Base-by-base conservation (phyloP, 2,797 vertebrate genomes). In the Typhlichthys subterraneus region DNA sequence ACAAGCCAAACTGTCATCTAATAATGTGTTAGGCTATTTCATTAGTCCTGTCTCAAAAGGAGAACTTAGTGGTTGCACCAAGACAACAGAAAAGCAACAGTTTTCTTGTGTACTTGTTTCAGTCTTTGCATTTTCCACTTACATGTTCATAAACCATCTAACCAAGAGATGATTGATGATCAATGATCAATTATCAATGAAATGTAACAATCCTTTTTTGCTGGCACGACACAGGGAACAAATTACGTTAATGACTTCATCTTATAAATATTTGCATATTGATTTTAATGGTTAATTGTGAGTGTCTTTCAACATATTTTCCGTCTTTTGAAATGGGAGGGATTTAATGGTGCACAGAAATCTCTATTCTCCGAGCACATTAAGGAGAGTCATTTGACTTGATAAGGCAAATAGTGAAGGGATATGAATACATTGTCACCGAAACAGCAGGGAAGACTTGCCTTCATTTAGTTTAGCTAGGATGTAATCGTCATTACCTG, bases 241-340 rank as follows among this genome's bases (percentile, higher is more conserved):
- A 77, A 89, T 86, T 85, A 90, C 85, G 79, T 67, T 88, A 88
- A 91, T 87, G 72, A 84, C 70, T 64, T 67, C 15, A 65, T 59
- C 64, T 77, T 83, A 73, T 75, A 76, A 72, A 75, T 75, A 87
- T 82, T 81, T 84, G 71, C 70, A 85, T 73, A 75, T 83, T 85
- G 67, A 79, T 78, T 76, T 23, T 69, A 82, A 80, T 77, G 53
- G 61, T 52, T 66, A 75, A 54, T 72, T 54, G 14, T 71, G 63
- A 73, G 63, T 74, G 75, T 33, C 62, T 79, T 81, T 78, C 69
- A 58, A n/a, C 54, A 59, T 69, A 50, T 72, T 65, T 61, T 57
- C 53, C 15, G 33, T 68, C 53, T 49, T 51, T 59, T 45, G 10
- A 67, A 58, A 17, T 12, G 11, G 53, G 61, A 49, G 61, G 23